Evolutionary conservation across 2,797 vertebrate genomes (phyloP), one percentile per base, ranked within the genome.

Genomic region (Rallus crepitans): DNA sequence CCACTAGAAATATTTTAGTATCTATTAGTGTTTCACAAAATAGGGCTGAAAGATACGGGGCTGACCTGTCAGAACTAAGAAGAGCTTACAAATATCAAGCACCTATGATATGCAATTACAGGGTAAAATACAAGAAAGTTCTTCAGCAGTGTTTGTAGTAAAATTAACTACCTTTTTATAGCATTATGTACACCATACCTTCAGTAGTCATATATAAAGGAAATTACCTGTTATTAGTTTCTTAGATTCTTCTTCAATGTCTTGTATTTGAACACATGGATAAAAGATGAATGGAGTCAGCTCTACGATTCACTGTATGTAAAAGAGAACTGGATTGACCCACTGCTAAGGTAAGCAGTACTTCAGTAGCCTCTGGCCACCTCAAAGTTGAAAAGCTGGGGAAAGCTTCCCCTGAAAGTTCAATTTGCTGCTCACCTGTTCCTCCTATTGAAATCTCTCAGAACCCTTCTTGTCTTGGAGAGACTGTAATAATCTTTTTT

Each of bases 211-310:
- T 60, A 31, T 73, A 91, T 81, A 47, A 93, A 89, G 76, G 1
- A 27, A 69, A 53, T 28, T 4, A 9, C 19, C 94, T 97, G 10
- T 85, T 77, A 17, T 87, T 93, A 99, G 99, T 99, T 99, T 97
- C 98, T 99, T 78, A 97, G 97, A 64, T 99, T 99, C 98, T 98
- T 99, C 97, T 99, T 99, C 97, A 98, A 98, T 96, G 89, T 91
- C 59, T 81, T 97, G 75, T 97, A 99, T 96, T 98, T 99, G 90
- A 98, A 96, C 88, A 99, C 98, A 0, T 99, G 98, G 98, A 98
- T 99, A 96, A 98, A 98, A 96, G 98, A 98, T 2, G 98, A 99
- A 96, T 99, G 99, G 99, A 99, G 98, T 97, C 97, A 93, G 13
- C 87, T 99, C 86, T 99, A 99, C 0, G 98, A 99, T 78, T 95